A percentile compares a stretch with the other conserved stretches of the same genome.
Conservation (phyloP, 1,140 invertebrate species). For the Conopomorpha cramerella region DNA sequence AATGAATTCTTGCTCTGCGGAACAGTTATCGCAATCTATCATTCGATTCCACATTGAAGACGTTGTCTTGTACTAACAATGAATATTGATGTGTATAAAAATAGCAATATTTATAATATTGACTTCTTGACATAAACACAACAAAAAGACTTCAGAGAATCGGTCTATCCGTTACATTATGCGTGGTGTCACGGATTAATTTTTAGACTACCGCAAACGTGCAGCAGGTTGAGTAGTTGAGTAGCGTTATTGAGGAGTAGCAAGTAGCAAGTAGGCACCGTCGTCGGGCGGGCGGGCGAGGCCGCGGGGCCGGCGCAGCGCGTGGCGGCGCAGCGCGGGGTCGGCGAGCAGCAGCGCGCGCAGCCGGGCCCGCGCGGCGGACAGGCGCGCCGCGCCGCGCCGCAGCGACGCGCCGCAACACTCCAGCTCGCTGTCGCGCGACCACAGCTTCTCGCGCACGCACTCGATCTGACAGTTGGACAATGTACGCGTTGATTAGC, state of each 20-base stretch:
- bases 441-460: slow-evolving; percentile 31
- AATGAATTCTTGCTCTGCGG: slow-evolving; percentile 2
- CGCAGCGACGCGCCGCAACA: slow-evolving; percentile 21
- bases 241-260: slow-evolving; percentile 4
- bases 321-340: slow-evolving; percentile 17
- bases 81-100: too few species aligned
- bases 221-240: slow-evolving; percentile 18
- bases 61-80: too few species aligned
- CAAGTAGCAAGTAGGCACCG: slow-evolving; percentile 8
- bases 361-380: slow-evolving; percentile 22
- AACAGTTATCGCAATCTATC: not conserved
- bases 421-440: slow-evolving; percentile 25
- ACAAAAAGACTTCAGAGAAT: too few species aligned
- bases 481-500: too few species aligned
- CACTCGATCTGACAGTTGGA: slow-evolving; percentile 34
- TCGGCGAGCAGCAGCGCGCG: slow-evolving; percentile 22
- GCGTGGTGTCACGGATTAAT: too few species aligned
- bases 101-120: too few species aligned
- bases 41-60: slow-evolving; percentile 10
- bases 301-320: slow-evolving; percentile 11
- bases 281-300: slow-evolving; percentile 9
- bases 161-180: too few species aligned
- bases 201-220: too few species aligned
- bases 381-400: slow-evolving; percentile 16
- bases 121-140: too few species aligned